phyloP scores from a whole-genome alignment of 2,888 invertebrate genomes.

The Oscheius sp. region DNA sequence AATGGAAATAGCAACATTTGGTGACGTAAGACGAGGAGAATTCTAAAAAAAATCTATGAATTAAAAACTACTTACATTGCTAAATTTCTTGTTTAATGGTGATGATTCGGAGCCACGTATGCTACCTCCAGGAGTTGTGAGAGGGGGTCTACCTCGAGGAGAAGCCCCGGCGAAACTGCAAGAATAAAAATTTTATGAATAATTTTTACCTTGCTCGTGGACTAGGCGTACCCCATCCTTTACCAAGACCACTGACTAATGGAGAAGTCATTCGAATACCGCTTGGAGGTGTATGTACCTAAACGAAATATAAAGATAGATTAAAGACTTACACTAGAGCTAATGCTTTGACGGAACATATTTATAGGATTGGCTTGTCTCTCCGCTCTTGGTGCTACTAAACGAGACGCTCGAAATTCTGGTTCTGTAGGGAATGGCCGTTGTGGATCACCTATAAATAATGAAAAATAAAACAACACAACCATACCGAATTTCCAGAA shows the following conservation, averaged over 20 bases:
- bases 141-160: neutral
- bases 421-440: constrained; percentile 68
- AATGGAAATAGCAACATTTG: constrained; percentile 17
- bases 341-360: neutral
- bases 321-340: neutral
- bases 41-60: constrained; percentile 15
- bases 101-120: neutral
- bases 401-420: constrained; percentile 54
- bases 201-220: neutral
- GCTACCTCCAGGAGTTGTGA: neutral
- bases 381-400: constrained; percentile 34
- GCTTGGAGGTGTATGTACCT: constrained; percentile 32
- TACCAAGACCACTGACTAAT: neutral
- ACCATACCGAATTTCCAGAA: constrained; percentile 59
- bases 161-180: neutral
- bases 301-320: neutral
- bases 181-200: neutral
- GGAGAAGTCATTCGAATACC: constrained; percentile 6
- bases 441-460: constrained; percentile 56
- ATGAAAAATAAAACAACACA: no score
- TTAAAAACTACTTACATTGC: neutral
- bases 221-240: constrained; percentile 15
- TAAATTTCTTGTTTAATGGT: neutral
- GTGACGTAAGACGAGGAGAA: constrained; percentile 24
- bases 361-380: constrained; percentile 21